Conservation (phyloP, 2,797 vertebrate species). For the Triplophysa yarkandensis region DNA sequence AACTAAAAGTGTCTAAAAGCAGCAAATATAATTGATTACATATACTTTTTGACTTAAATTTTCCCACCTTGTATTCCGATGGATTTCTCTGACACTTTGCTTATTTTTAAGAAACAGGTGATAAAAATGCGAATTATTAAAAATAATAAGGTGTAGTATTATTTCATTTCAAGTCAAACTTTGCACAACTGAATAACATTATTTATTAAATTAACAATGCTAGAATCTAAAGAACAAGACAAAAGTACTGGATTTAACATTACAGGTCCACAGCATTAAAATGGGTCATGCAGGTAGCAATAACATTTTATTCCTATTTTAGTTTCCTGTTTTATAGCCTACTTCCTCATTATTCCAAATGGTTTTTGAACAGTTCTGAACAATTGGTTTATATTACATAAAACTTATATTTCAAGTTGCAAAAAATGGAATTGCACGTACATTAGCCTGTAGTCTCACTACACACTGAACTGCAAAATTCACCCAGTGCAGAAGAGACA, state of each 20-base stretch:
- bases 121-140: neutral
- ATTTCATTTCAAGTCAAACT: neutral
- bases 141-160: neutral
- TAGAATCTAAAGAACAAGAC: neutral
- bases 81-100: conserved; percentile 1
- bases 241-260: neutral
- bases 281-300: neutral
- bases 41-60: conserved; percentile 9
- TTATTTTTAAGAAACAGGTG: conserved; percentile 5
- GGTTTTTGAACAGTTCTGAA: too few relatives aligned
- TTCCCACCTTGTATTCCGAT: neutral
- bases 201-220: neutral
- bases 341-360: too few relatives aligned
- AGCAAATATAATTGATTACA: neutral
- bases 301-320: neutral
- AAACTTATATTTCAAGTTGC: too few relatives aligned
- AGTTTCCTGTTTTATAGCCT: too few relatives aligned
- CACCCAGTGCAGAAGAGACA: conserved; percentile 2
- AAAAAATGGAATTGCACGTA: too few relatives aligned
- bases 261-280: neutral
- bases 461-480: too few relatives aligned
- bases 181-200: neutral
- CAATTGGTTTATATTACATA: too few relatives aligned
- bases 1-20: conserved; percentile 12
- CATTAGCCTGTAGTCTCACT: conserved; percentile 6